Base-by-base conservation (phyloP, 2,888 invertebrate species). In the Amblyteles armatorius region DNA sequence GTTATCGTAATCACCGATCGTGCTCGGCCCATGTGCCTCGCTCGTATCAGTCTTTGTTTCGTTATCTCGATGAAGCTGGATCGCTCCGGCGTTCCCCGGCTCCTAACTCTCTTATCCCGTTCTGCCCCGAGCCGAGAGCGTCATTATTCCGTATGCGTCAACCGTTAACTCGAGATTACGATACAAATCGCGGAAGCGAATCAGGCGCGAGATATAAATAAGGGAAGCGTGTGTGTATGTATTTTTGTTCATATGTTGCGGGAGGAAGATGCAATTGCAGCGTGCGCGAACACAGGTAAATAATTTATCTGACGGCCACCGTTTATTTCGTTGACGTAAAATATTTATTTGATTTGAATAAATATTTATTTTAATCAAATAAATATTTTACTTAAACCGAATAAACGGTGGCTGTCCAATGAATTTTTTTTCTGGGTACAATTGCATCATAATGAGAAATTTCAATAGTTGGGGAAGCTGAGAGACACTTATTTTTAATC, bases 1-100 rank as follows among this genome's bases (percentile, higher is more conserved):
- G 80, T 80, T 80, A 80, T 73, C 73, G 73, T 73, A 80, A 80
- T 80, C 67, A 67, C 65, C 73, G 29, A 80, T 80, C 73, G 52
- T 57, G 65, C 52, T 48, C 50, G 52, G 55, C 57, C 44, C 73
- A 57, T 73, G 73, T 57, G 80, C 73, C 11, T 80, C 80, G 73
- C 67, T 80, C 73, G 80, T 67, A 80, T 73, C 73, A 57, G 73
- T 80, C 73, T 44, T 57, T 29, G 79, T 33, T 80, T 80, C 80
- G 67, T 80, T 80, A 80, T 80, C 73, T 73, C 48, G 73, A 80
- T 80, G 26, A 80, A 80, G 67, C 71, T 16, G 13, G 26, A 40
- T 50, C 26, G 63, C 67, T 16, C 79, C 19, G 48, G n/a, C n/a
- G n/a, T n/a, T 16, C 3, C 33, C 60, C 60, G 44, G n/a, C n/a